phyloP scores from a whole-genome alignment of 2,797 vertebrate genomes.

The Malacoctenus gilli region DNA sequence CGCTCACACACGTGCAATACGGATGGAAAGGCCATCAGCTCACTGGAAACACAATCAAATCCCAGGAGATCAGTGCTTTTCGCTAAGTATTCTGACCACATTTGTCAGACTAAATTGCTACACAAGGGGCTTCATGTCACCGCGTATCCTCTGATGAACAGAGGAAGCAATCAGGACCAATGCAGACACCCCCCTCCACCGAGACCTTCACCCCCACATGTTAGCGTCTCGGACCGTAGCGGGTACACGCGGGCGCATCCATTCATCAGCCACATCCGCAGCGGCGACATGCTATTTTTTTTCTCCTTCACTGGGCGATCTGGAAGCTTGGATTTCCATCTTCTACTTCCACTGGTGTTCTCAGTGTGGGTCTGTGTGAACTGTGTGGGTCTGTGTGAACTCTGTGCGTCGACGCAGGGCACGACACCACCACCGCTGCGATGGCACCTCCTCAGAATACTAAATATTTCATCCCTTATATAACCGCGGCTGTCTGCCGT shows the following conservation, averaged over 20 bases:
- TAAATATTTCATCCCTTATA: conserved; percentile 52
- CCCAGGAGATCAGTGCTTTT: conserved; percentile 47
- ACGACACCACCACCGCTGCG: conserved; percentile 24
- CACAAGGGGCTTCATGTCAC: conserved; percentile 18
- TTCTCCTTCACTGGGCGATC: conserved; percentile 24
- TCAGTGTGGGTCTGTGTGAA: conserved; percentile 37
- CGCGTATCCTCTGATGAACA: conserved; percentile 24
- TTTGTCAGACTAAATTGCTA: conserved; percentile 47
- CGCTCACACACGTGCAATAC: conserved; percentile 33
- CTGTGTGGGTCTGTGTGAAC: conserved; percentile 37
- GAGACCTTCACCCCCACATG: conserved; percentile 12
- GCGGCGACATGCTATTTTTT: conserved; percentile 13
- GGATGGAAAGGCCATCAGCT: conserved; percentile 45
- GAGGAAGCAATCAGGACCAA: conserved; percentile 19
- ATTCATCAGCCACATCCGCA: conserved; percentile 39
- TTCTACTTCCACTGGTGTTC: conserved; percentile 22
- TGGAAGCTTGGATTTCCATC: conserved; percentile 35
- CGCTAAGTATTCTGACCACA: conserved; percentile 53
- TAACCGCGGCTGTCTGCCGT: conserved; percentile 28
- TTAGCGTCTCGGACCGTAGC: neutral
- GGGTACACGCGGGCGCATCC: neutral
- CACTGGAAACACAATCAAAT: conserved; percentile 60
- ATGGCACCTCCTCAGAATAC: conserved; percentile 48
- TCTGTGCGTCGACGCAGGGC: conserved; percentile 32
- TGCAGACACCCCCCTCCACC: conserved; percentile 8